A percentile compares a stretch with the other conserved stretches of the same genome.
These are phyloP conservation scores for Iguana delicatissima DNA, from an alignment of 2,797 vertebrate genomes.

Conservation along the genomic window DNA sequence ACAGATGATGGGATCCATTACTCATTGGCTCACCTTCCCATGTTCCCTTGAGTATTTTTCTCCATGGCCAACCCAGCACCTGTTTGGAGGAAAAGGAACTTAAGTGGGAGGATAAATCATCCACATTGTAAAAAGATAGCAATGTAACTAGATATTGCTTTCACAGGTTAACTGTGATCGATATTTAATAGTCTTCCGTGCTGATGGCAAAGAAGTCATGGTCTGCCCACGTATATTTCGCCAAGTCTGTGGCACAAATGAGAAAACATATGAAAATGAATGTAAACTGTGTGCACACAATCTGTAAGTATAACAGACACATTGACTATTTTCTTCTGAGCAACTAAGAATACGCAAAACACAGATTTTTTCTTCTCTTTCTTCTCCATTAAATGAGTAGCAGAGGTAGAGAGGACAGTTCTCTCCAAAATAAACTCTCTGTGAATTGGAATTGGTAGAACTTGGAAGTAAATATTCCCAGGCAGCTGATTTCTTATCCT, in stretches of 20 bases:
- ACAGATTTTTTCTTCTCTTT: neutral
- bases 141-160: neutral
- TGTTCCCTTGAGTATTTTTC: neutral
- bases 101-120: neutral
- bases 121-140: no score
- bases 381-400: neutral
- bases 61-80: no score
- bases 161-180: conserved; percentile 63
- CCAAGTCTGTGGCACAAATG: conserved; percentile 49
- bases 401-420: neutral
- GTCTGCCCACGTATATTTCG: conserved; percentile 57
- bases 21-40: neutral
- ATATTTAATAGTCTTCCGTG: neutral
- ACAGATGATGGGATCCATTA: neutral
- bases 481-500: no score
- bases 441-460: neutral
- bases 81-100: no score
- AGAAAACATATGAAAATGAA: conserved; percentile 56
- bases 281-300: conserved; percentile 64
- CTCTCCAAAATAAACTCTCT: neutral
- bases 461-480: neutral
- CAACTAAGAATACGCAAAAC: neutral
- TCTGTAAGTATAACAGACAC: conserved; percentile 23
- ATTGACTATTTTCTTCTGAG: neutral
- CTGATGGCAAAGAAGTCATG: neutral